Evolutionary conservation across 2,888 invertebrate species (phyloP).

Genomic region (Ectemnius lituratus): DNA sequence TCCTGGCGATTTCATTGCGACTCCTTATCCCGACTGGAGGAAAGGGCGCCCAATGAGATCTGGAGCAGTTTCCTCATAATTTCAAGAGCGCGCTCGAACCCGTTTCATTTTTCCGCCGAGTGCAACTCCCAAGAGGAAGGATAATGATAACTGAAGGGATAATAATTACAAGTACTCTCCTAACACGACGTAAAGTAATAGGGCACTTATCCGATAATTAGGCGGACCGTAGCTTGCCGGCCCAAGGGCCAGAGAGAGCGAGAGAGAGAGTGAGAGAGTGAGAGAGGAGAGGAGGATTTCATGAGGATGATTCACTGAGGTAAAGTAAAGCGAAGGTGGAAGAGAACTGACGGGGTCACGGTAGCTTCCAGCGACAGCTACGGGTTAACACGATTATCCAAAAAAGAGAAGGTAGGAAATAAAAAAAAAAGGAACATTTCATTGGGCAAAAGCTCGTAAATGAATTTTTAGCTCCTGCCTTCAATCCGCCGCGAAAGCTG

Average conservation of each 20-base stretch:
- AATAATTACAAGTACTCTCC: constrained; percentile 6
- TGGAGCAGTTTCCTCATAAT: no score
- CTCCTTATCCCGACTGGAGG: no score
- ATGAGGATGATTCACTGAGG: background rate
- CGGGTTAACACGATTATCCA: constrained; percentile 43
- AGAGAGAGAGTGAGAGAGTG: background rate
- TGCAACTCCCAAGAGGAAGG: constrained; percentile 2
- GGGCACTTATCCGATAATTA: constrained; percentile 3
- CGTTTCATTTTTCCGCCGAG: constrained; percentile 1
- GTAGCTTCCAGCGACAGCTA: constrained; percentile 22
- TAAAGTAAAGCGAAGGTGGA: background rate
- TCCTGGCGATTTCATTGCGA: no score
- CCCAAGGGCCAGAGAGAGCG: constrained; percentile 3
- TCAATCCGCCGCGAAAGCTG: constrained; percentile 27
- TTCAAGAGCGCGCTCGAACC: no score
- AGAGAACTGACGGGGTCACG: constrained; percentile 26
- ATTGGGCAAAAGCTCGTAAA: constrained; percentile 35
- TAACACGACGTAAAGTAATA: constrained; percentile 8
- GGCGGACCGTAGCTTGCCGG: background rate
- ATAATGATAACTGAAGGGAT: constrained; percentile 7
- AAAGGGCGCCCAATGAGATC: no score
- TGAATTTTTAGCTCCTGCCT: constrained; percentile 32
- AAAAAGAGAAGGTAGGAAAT: constrained; percentile 7
- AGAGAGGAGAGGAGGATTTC: background rate
- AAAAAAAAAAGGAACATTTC: constrained; percentile 32